phyloP scores from a whole-genome alignment of 2,113 vertebrate genomes.

The Cryptoleucopteryx plumbea region DNA sequence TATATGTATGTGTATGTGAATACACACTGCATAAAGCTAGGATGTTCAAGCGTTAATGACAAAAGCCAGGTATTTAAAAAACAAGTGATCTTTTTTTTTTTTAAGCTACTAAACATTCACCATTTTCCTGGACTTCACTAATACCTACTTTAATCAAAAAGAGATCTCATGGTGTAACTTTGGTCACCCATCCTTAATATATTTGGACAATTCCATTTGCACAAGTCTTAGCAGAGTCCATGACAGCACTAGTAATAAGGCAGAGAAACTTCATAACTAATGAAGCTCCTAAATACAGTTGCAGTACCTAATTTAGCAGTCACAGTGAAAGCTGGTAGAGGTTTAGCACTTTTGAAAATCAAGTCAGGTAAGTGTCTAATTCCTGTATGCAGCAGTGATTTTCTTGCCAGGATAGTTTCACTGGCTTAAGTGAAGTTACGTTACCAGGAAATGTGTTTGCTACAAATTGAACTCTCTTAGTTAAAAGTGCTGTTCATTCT shows the following conservation, averaged over 20 bases:
- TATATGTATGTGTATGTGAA: not conserved
- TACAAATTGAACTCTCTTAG: not conserved
- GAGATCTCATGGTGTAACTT: not conserved
- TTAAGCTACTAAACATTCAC: not conserved
- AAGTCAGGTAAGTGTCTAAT: not conserved
- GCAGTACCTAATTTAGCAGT: not conserved
- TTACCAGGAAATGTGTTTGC: not conserved
- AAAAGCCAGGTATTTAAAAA: not conserved
- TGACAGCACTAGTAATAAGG: not conserved
- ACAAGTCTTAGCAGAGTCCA: not conserved
- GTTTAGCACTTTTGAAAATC: not conserved
- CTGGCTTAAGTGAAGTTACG: not conserved
- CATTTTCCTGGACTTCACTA: not conserved
- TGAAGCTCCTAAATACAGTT: not conserved
- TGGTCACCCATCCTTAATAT: not conserved
- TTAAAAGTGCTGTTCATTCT: not conserved
- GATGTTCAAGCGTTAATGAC: not conserved
- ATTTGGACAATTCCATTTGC: not conserved
- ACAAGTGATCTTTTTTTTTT: not conserved
- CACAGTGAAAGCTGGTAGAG: not conserved
- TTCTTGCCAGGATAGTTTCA: not conserved
- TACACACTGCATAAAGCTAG: not conserved
- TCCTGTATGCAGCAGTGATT: not conserved
- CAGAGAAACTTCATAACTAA: not conserved
- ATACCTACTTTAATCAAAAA: not conserved